phyloP scores from a whole-genome alignment of 2,888 invertebrate genomes.

The Oligia latruncula region DNA sequence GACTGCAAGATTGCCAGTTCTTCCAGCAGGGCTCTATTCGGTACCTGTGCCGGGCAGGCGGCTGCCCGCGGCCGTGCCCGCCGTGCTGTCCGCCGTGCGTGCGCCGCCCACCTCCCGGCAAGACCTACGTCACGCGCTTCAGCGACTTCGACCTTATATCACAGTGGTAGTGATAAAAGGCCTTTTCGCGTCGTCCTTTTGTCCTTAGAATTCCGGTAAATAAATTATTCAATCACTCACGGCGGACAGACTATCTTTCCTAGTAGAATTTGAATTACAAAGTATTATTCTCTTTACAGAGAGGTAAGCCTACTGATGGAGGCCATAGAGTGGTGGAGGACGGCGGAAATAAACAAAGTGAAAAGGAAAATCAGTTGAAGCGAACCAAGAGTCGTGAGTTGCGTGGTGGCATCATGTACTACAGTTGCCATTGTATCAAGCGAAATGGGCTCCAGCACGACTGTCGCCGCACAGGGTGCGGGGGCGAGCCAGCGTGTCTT shows the following conservation, averaged over 20 bases:
- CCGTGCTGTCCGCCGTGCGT: constrained; percentile 87
- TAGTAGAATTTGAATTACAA: constrained; percentile 30
- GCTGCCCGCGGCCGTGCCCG: constrained; percentile 82
- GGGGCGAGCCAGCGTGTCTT: constrained; percentile 88
- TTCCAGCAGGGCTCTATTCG: constrained; percentile 88
- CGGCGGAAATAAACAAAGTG: constrained; percentile 82
- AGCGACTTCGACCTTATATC: constrained; percentile 87
- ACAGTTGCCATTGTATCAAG: constrained; percentile 90
- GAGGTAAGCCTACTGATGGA: constrained; percentile 73
- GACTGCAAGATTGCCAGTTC: constrained; percentile 88
- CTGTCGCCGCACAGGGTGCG: constrained; percentile 89
- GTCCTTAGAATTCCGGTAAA: constrained; percentile 77
- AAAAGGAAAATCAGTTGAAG: constrained; percentile 86
- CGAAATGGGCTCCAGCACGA: constrained; percentile 91
- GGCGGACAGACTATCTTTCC: constrained; percentile 77
- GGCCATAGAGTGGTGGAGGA: constrained; percentile 78
- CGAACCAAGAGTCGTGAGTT: constrained; percentile 89
- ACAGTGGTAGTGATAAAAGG: constrained; percentile 86
- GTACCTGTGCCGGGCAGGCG: constrained; percentile 84
- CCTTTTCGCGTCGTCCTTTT: constrained; percentile 67
- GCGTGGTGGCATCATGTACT: constrained; percentile 89
- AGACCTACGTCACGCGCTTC: constrained; percentile 88
- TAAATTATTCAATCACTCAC: constrained; percentile 71
- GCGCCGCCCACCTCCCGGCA: constrained; percentile 86
- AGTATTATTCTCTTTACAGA: constrained; percentile 72